Conservation (phyloP, 2,797 vertebrate species). For the Brachyrhaphis roseni region DNA sequence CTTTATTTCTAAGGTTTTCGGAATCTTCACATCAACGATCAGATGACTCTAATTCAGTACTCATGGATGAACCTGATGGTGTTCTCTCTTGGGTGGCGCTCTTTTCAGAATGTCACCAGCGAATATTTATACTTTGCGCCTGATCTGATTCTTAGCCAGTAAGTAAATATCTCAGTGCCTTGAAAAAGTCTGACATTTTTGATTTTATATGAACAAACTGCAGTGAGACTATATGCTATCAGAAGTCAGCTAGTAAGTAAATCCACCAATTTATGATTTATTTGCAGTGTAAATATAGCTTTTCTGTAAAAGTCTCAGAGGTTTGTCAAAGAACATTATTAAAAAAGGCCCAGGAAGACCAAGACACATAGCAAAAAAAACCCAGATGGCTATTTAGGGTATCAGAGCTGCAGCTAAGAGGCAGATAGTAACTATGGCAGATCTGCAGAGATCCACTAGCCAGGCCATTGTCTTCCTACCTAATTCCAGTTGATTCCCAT, state of each 20-base stretch:
- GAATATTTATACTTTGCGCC: constrained; percentile 97
- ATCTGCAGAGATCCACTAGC: neutral
- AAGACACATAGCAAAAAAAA: neutral
- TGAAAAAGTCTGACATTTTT: neutral
- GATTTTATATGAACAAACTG: neutral
- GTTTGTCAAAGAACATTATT: neutral
- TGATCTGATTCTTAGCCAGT: constrained; percentile 95
- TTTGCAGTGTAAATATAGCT: neutral
- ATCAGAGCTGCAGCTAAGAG: neutral
- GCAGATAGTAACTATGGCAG: neutral
- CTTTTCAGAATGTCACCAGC: constrained; percentile 93
- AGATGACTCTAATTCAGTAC: constrained; percentile 99
- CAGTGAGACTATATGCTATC: neutral
- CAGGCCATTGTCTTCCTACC: too few species aligned
- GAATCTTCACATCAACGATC: constrained; percentile 94
- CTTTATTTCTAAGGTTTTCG: constrained; percentile 86
- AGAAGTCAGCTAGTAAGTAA: neutral
- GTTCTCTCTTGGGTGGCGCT: constrained; percentile 96
- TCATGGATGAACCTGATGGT: constrained; percentile 99
- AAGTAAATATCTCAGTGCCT: constrained; percentile 72
- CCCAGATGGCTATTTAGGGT: neutral
- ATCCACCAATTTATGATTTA: neutral
- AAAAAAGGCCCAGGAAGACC: neutral
- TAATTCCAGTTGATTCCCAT: too few species aligned
- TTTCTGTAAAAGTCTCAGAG: neutral